Conservation (phyloP, 2,888 invertebrate species). For the Cantharis rufa region DNA sequence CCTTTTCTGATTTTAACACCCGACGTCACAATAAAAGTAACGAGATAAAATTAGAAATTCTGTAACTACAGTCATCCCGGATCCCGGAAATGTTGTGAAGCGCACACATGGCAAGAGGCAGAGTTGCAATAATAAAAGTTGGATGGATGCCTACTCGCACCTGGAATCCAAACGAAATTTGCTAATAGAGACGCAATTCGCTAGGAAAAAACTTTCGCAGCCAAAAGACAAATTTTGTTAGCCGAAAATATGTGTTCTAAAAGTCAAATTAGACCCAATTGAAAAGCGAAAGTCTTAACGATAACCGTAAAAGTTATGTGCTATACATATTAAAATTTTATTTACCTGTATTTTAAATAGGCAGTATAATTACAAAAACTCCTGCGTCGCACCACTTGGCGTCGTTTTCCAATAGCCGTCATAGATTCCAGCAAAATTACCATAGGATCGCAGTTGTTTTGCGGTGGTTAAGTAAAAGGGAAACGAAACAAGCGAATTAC, state of each 20-base stretch:
- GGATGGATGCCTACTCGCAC: neutral
- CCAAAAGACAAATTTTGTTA: too few relatives aligned
- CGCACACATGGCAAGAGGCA: neutral
- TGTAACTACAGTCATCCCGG: neutral
- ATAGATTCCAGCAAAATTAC: conserved; percentile 27
- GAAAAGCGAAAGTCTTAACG: neutral
- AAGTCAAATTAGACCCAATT: neutral
- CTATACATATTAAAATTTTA: neutral
- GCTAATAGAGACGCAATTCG: too few relatives aligned
- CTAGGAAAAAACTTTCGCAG: too few relatives aligned
- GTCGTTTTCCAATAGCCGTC: conserved; percentile 37
- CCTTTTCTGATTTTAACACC: neutral
- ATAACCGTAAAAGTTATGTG: neutral
- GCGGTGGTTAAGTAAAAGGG: neutral
- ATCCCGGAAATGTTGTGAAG: neutral
- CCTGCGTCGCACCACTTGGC: conserved; percentile 38
- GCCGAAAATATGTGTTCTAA: too few relatives aligned
- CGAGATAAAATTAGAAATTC: neutral
- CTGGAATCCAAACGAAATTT: neutral
- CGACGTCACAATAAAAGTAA: neutral
- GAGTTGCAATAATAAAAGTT: neutral
- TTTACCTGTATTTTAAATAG: conserved; percentile 33
- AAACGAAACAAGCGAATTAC: neutral
- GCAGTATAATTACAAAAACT: conserved; percentile 39
- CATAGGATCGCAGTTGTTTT: conserved; percentile 5